phyloP scores from a whole-genome alignment of 2,888 invertebrate species.

The Latrodectus hesperus region DNA sequence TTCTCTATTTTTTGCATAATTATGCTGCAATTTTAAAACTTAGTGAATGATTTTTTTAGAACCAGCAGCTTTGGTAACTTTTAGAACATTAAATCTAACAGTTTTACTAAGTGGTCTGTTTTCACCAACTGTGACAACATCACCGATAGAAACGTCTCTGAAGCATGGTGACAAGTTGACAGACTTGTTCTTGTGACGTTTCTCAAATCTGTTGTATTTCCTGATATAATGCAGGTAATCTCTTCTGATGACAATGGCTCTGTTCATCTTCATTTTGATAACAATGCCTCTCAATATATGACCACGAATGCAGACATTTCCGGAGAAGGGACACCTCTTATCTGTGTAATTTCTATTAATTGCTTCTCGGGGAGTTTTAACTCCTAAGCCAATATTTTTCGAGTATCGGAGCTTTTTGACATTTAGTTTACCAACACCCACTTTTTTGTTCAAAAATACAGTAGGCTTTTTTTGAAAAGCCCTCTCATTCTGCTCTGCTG shows the following conservation, averaged over 20 bases:
- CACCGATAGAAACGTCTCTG: constrained; percentile 96
- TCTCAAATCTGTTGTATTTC: constrained; percentile 99
- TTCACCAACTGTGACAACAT: constrained; percentile 98
- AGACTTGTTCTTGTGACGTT: constrained; percentile 98
- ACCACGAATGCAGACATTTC: constrained; percentile 97
- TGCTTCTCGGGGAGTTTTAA: constrained; percentile 97
- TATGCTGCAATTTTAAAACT: constrained; percentile 82
- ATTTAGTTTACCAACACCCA: constrained; percentile 77
- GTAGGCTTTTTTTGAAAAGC: constrained; percentile 96
- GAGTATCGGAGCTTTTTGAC: constrained; percentile 88
- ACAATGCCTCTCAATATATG: constrained; percentile 97
- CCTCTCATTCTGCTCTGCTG: constrained; percentile 88
- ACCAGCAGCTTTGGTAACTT: constrained; percentile 94
- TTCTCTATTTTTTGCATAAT: constrained; percentile 11
- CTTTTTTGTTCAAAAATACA: constrained; percentile 92
- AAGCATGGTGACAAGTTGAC: constrained; percentile 98
- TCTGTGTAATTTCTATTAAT: constrained; percentile 99
- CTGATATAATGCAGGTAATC: constrained; percentile 98
- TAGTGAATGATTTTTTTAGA: constrained; percentile 96
- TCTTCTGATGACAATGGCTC: constrained; percentile 97
- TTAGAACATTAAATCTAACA: constrained; percentile 98
- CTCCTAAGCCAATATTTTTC: constrained; percentile 94
- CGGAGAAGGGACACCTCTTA: constrained; percentile 99
- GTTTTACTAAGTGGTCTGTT: constrained; percentile 99
- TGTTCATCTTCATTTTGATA: constrained; percentile 98